A percentile compares a stretch with the other conserved stretches of the same genome.
phyloP scores from a whole-genome alignment of 2,113 vertebrate genomes.

The Sclerurus mexicanus region DNA sequence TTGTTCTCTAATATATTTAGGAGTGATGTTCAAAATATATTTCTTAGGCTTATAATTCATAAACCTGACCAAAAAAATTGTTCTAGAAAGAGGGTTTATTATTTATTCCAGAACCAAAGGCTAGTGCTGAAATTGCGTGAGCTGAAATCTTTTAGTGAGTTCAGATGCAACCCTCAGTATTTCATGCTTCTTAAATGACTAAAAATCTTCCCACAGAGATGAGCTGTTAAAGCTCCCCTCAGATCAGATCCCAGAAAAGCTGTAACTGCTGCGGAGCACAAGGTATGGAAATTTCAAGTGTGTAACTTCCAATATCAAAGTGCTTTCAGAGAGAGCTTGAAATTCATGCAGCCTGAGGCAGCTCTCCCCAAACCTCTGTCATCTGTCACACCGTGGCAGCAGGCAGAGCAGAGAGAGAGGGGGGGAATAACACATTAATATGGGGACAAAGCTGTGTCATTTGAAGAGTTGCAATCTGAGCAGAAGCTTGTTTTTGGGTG shows the following conservation, averaged over 20 bases:
- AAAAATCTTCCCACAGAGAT: not conserved
- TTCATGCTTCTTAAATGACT: not conserved
- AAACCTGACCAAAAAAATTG: not conserved
- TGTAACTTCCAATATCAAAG: conserved; percentile 75
- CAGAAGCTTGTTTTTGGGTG: not conserved
- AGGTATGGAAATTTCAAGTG: conserved; percentile 61
- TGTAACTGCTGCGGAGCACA: not conserved
- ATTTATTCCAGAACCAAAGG: not conserved
- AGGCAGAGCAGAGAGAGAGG: conserved; percentile 60
- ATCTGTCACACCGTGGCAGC: conserved; percentile 66
- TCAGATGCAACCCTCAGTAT: not conserved
- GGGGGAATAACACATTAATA: conserved; percentile 67
- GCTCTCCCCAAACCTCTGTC: conserved; percentile 73
- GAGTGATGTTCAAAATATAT: not conserved
- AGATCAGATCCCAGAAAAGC: not conserved
- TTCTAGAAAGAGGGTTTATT: not conserved
- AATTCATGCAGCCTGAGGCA: conserved; percentile 73
- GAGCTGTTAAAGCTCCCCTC: not conserved
- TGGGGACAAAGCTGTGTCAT: conserved; percentile 67
- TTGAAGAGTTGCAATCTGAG: not conserved
- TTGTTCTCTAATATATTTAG: not conserved
- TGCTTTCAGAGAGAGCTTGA: conserved; percentile 45
- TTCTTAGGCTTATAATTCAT: not conserved
- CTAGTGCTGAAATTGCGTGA: not conserved
- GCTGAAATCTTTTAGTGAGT: not conserved